These are phyloP conservation scores for Axis porcinus DNA, from an alignment of 2,113 vertebrate species.

Conservation along the genomic window DNA sequence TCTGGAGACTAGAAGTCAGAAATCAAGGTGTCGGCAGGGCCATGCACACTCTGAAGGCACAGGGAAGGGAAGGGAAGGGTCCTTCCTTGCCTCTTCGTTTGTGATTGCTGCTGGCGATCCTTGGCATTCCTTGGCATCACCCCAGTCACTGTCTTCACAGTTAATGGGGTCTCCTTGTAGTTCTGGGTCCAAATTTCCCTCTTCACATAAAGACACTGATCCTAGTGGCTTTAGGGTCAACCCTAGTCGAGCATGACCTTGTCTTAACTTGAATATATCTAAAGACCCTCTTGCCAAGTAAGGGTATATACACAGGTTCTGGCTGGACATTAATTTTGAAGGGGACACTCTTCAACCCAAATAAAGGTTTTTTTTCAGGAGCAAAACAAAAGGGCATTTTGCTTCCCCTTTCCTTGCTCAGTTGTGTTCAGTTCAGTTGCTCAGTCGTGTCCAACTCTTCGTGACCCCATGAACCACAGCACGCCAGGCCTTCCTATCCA, in stretches of 20 bases:
- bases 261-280: not conserved
- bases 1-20: not conserved
- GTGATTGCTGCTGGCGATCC: not conserved
- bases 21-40: not conserved
- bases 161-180: not conserved
- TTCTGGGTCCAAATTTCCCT: not conserved
- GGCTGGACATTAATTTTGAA: not conserved
- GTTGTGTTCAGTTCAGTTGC: too few relatives aligned
- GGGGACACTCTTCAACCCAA: not conserved
- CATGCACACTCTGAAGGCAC: not conserved
- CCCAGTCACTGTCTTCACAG: too few relatives aligned
- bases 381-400: not conserved
- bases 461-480: too few relatives aligned
- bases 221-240: not conserved
- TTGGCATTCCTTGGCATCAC: not conserved
- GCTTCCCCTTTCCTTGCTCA: too few relatives aligned
- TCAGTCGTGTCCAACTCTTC: too few relatives aligned
- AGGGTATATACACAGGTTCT: not conserved
- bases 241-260: not conserved
- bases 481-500: too few relatives aligned
- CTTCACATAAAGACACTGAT: not conserved
- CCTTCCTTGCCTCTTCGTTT: not conserved
- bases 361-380: not conserved
- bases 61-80: not conserved
- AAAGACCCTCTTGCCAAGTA: not conserved